Evolutionary conservation across 1,140 invertebrate species (phyloP).

Genomic region (Micrasema longulum): DNA sequence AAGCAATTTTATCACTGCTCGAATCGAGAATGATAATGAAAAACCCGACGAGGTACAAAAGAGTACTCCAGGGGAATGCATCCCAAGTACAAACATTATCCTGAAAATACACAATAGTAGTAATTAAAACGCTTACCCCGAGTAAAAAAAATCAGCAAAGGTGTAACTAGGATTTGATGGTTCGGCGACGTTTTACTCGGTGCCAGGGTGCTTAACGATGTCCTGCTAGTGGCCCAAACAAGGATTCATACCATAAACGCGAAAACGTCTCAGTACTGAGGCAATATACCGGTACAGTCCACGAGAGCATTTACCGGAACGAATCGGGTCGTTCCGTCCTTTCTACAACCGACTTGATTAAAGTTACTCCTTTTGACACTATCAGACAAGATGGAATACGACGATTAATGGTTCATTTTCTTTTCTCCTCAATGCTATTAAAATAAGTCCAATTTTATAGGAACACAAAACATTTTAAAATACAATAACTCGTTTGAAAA

Average conservation of each 20-base stretch:
- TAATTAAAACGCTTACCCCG: constrained; percentile 10
- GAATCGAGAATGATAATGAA: constrained; percentile 36
- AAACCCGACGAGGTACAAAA: constrained; percentile 31
- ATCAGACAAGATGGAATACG: constrained; percentile 22
- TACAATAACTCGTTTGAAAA: no score
- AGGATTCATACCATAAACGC: constrained; percentile 25
- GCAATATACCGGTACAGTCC: constrained; percentile 13
- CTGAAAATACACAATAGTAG: not conserved
- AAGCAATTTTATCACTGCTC: constrained; percentile 37
- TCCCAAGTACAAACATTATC: constrained; percentile 13
- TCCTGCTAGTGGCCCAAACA: not conserved
- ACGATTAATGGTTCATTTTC: constrained; percentile 17
- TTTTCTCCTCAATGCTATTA: not conserved
- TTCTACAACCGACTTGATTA: constrained; percentile 34
- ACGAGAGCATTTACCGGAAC: constrained; percentile 32
- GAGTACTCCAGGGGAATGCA: constrained; percentile 33
- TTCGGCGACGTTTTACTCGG: not conserved
- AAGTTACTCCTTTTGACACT: constrained; percentile 29
- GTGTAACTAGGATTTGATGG: not conserved
- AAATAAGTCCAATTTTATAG: no score
- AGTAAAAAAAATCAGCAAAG: not conserved
- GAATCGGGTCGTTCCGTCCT: constrained; percentile 29
- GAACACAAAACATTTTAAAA: no score
- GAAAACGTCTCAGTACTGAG: constrained; percentile 21
- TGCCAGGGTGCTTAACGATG: constrained; percentile 7